Evolutionary conservation across 2,113 vertebrate species (phyloP).

Genomic region (Xenopus tropicalis): UCB_Xtro_10.0 CM004446.2:97143001-97143500

Average conservation of each 20-base stretch:
- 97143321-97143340: too few species aligned
- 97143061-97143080: not conserved
- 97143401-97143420: too few species aligned
- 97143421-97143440: too few species aligned
- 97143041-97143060: not conserved
- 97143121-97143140: not conserved
- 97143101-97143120: not conserved
- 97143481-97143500: too few species aligned
- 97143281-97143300: slow-evolving; percentile 57
- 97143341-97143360: too few species aligned
- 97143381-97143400: too few species aligned
- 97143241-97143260: slow-evolving; percentile 93
- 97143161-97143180: not conserved
- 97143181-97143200: not conserved
- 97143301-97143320: too few species aligned
- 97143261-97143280: slow-evolving; percentile 93
- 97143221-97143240: slow-evolving; percentile 46
- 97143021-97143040: not conserved
- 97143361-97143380: too few species aligned
- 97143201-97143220: not conserved
- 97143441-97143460: too few species aligned
- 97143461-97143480: too few species aligned
- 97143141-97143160: not conserved
- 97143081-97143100: slow-evolving; percentile 6
- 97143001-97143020: not conserved